Evolutionary conservation across 1,140 invertebrate species (phyloP).

Genomic region (Drusus annulatus): DNA sequence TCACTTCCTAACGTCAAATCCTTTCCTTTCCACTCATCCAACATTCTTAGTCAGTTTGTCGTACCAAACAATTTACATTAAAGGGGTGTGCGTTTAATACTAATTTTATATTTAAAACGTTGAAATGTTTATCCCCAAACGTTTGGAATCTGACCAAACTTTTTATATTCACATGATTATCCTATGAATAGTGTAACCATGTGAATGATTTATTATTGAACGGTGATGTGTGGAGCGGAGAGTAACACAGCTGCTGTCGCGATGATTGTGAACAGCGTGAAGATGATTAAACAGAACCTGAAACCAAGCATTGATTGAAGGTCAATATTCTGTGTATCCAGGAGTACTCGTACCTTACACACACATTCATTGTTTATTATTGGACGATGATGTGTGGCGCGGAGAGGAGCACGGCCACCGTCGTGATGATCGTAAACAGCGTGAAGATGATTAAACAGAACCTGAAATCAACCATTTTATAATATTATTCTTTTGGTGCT

Average conservation of each 20-base stretch:
- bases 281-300: constrained; percentile 96
- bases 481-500: too few relatives aligned
- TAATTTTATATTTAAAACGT: constrained; percentile 13
- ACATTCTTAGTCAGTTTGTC: constrained; percentile 26
- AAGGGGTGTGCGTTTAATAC: constrained; percentile 36
- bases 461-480: constrained; percentile 69
- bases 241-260: constrained; percentile 95
- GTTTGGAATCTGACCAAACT: constrained; percentile 14
- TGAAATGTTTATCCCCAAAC: constrained; percentile 23
- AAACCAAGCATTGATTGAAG: constrained; percentile 49
- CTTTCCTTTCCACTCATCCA: constrained; percentile 1
- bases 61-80: background rate
- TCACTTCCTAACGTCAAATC: constrained; percentile 38
- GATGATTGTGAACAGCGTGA: constrained; percentile 96
- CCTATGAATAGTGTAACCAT: constrained; percentile 45
- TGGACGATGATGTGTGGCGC: constrained; percentile 97
- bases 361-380: constrained; percentile 70
- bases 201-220: constrained; percentile 78
- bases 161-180: constrained; percentile 41
- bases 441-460: constrained; percentile 98
- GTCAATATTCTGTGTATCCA: too few relatives aligned
- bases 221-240: constrained; percentile 96
- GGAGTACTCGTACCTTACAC: too few relatives aligned
- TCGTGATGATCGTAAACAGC: constrained; percentile 95
- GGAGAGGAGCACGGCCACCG: constrained; percentile 92